Evolutionary conservation across 2,888 invertebrate species (phyloP), one percentile per base, ranked within the genome.

Genomic region (Ophion slaviceki): DNA sequence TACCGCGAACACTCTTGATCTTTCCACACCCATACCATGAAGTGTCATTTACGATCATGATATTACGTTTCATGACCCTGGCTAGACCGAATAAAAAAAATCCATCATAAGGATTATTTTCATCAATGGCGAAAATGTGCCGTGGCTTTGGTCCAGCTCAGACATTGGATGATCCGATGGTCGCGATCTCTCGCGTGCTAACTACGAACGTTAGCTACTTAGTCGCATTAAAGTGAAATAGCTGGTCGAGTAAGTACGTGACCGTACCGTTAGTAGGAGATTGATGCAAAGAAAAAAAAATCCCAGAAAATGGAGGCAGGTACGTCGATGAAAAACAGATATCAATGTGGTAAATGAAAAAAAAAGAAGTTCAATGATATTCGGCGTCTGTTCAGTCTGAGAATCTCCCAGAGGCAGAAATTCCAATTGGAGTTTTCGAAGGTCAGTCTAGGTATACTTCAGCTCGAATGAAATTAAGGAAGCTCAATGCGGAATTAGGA

Each of bases 401-500:
- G n/a, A 40, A 53, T 53, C n/a, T 79, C 78, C 61, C 77, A 47
- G 20, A 70, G n/a, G 68, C n/a, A 45, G 64, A 70, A 75, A 81
- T 82, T 79, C 67, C 75, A 82, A 82, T 86, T 72, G 74, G 77
- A 85, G 82, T 76, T 79, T 84, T 75, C 77, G 77, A 76, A 88
- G 88, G 89, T 90, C 90, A 87, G 86, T 87, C 78, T 45, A 20
- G 36, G 68, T 68, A 62, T 81, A 75, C 80, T 80, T 66, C n/a
- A 74, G 68, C 79, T 80, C 87, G 90, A 92, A 92, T 92, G 90
- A 93, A 93, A 92, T 93, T 92, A 93, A 91, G 90, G 91, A 90
- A 91, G 91, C 91, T 92, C 91, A 90, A 92, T 92, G 90, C 90
- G 85, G 92, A 93, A 92, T 92, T 93, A 93, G 91, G 87, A 88